Base-by-base conservation (phyloP, 1,140 invertebrate genomes). In the Marisa cornuarietis region DNA sequence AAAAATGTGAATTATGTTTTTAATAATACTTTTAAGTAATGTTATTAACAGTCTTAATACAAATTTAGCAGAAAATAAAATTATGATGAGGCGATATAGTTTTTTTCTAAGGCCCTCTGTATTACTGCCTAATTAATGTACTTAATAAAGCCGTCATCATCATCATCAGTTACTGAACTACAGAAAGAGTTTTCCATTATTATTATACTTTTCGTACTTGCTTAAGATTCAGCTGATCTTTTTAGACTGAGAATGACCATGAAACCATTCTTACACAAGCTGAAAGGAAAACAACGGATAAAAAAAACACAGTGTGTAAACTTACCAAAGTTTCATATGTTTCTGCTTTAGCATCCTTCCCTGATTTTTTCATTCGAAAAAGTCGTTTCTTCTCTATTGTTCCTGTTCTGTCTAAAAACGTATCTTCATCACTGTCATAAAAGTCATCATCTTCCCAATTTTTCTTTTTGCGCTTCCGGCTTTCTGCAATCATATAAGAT, bases 351-450 rank as follows among this genome's bases (percentile, higher is more conserved):
- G 93, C 87, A 66, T 92, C 90, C 87, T 94, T 94, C 65, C 94
- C 92, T 84, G 93, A 92, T 79, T 89, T 87, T 69, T 93, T 92
- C 94, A 96, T 97, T 85, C 96, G 92, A 80, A 93, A 93, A 83
- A 95, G 92, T 22, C 98, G 92, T 91, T 99, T 99, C 81, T 94
- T 94, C 88, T 98, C 97, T 54, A 99, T 94, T 73, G 94, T 94
- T 13, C 98, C 98, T 16, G 98, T 99, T 85, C 98, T 92, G 91
- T 99, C 98, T 74, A 98, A 93, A 92, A 96, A 99, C 24, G 95
- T 95, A 90, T 99, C 98, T 81, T 99, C 98, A 89, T 99, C 98
- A n/a, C 96, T 97, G 87, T 98, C 96, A 90, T 98, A 98, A 89
- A 93, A 98, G 92, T 98, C 96, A 88, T 97, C 95, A 62, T 96